Evolutionary conservation across 2,113 vertebrate genomes (phyloP).

Genomic region (Corythaeola cristata): DNA sequence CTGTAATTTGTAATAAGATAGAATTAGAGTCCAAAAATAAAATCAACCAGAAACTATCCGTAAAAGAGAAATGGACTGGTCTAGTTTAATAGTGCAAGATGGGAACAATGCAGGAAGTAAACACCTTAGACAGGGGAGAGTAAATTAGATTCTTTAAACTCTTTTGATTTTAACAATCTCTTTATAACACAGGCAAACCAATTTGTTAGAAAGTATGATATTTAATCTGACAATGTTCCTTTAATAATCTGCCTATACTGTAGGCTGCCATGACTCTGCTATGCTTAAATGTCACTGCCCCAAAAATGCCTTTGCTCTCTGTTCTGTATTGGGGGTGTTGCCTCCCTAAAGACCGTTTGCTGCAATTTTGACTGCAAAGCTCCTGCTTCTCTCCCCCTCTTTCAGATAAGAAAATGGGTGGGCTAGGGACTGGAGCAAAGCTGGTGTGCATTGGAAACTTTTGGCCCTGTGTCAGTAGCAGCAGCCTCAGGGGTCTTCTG

Average conservation of each 20-base stretch:
- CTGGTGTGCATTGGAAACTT: not conserved
- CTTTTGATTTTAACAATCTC: constrained; percentile 8
- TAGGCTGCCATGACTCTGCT: not conserved
- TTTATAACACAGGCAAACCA: not conserved
- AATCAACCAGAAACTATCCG: constrained; percentile 1
- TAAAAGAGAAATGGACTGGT: not conserved
- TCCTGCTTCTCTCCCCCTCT: not conserved
- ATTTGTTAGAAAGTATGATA: not conserved
- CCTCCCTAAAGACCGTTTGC: not conserved
- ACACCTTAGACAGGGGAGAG: constrained; percentile 1
- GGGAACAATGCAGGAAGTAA: constrained; percentile 25
- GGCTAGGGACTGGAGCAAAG: not conserved
- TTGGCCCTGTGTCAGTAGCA: fast-evolving
- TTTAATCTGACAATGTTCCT: not conserved
- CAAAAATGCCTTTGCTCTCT: not conserved
- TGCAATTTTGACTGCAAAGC: not conserved
- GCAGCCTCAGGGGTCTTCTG: not conserved
- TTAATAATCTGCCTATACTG: not conserved
- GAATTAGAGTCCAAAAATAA: constrained; percentile 40
- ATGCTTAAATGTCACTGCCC: not conserved
- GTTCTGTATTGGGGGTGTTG: not conserved
- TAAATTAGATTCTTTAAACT: constrained; percentile 36
- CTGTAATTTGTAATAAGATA: not conserved
- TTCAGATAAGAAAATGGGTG: not conserved
- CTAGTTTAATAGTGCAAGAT: constrained; percentile 4